Base-by-base conservation (phyloP, 1,140 invertebrate species). In the Lepidurus apus region DNA sequence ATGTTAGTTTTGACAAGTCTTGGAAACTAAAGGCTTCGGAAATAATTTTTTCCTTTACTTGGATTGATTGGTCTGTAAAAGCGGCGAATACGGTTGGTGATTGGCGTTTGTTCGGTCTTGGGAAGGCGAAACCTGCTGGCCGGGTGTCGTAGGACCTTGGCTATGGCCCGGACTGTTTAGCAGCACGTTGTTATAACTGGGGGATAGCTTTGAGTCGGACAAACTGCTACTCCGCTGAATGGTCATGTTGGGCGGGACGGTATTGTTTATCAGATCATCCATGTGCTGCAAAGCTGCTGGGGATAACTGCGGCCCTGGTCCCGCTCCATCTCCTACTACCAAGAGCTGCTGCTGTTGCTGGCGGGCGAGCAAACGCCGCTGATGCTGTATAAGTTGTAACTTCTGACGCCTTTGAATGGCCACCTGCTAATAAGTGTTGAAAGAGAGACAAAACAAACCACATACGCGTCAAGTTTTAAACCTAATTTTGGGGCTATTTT, bases 221-320 rank as follows among this genome's bases (percentile, higher is more conserved):
- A 91, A 87, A 85, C 89, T 92, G 43, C 88, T 82, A 42, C 88
- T 90, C 80, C 91, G 87, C 86, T 92, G 86, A 84, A 42, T 79
- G 1, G 92, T 90, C 9, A 95, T 93, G 85, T 94, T 94, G 9
- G 91, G 92, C 26, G 92, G 92, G 79, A 92, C 91, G n/a, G 90
- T 90, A 82, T 90, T 91, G 83, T 93, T 94, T 80, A 94, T 86
- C 81, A 94, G 86, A 78, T 90, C 92, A 84, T 91, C 90, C 80
- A 94, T 92, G 84, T 91, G 93, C 77, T 92, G 91, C 82, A 92
- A 87, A 83, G 84, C 76, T 78, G 80, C 74, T 43, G 88, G 85
- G 80, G 87, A 87, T 79, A 91, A 87, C 84, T 90, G 87, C 79
- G 84, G 82, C 65, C 86, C 87, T 76, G 81, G 76, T 80, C 75